Percentiles rank a stretch among this genome's conserved stretches.
phyloP scores from a whole-genome alignment of 2,113 vertebrate species.

The Dasypus novemcinctus region DNA sequence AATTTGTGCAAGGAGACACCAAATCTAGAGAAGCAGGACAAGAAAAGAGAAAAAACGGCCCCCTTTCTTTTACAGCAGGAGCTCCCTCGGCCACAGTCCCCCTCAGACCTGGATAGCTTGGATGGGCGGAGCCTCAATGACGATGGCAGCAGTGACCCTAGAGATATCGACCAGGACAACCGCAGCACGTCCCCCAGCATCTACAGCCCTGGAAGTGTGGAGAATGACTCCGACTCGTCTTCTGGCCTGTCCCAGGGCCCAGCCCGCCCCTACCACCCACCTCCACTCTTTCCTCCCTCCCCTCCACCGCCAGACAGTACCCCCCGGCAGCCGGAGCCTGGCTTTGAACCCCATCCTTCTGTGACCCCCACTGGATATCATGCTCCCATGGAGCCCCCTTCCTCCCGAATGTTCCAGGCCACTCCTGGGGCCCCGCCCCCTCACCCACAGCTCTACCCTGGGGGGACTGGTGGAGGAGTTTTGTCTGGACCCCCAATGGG shows the following conservation, averaged over 20 bases:
- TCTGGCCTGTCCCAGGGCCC: constrained; percentile 87
- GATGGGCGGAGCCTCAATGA: constrained; percentile 95
- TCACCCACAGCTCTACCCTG: constrained; percentile 80
- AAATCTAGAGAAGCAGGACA: not conserved
- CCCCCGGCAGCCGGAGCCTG: constrained; percentile 81
- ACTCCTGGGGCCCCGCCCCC: constrained; percentile 80
- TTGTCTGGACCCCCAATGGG: constrained; percentile 70
- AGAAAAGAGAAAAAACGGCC: not conserved
- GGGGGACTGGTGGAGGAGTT: constrained; percentile 73
- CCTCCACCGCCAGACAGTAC: constrained; percentile 83
- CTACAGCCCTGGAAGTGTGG: constrained; percentile 94
- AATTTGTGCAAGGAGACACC: not conserved
- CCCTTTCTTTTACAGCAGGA: constrained; percentile 74
- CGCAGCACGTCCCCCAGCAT: constrained; percentile 97
- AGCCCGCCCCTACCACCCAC: constrained; percentile 82
- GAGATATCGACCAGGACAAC: constrained; percentile 99
- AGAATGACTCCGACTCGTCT: constrained; percentile 95
- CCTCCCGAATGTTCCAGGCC: constrained; percentile 84
- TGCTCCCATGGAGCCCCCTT: constrained; percentile 83
- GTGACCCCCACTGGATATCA: constrained; percentile 79
- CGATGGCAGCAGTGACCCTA: constrained; percentile 94
- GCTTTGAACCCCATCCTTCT: constrained; percentile 83
- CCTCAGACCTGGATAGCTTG: constrained; percentile 89
- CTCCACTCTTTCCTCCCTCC: constrained; percentile 86
- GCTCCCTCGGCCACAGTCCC: constrained; percentile 85